A percentile compares a stretch with the other conserved stretches of the same genome.
Evolutionary conservation across 2,888 invertebrate genomes (phyloP).

Genomic region (Branchellion lobata): DNA sequence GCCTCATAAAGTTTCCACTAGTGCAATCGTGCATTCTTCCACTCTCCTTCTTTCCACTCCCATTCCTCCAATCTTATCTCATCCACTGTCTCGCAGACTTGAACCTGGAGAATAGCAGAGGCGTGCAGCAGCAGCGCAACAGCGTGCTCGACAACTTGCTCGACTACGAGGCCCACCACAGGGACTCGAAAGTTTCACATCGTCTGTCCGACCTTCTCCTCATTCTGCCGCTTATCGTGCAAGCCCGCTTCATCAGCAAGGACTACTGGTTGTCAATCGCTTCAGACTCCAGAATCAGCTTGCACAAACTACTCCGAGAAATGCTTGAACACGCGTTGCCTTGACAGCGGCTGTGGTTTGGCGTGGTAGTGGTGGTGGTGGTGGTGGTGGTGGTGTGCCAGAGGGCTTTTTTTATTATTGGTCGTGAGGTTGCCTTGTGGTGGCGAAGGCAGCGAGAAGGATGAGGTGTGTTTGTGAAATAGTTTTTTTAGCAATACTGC

Average conservation of each 20-base stretch:
- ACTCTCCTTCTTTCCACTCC: too few species aligned
- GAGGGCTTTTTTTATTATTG: too few species aligned
- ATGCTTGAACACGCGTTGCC: slow-evolving; percentile 46
- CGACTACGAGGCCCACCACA: slow-evolving; percentile 39
- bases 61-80: too few species aligned
- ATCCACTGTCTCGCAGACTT: slow-evolving; percentile 35
- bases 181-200: slow-evolving; percentile 23
- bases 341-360: too few species aligned
- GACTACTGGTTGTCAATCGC: slow-evolving; percentile 45
- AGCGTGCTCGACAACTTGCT: slow-evolving; percentile 43
- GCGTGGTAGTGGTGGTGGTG: too few species aligned
- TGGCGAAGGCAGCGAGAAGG: too few species aligned
- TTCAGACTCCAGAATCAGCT: slow-evolving; percentile 32
- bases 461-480: too few species aligned
- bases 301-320: slow-evolving; percentile 47
- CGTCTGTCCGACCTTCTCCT: slow-evolving; percentile 47
- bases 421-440: too few species aligned
- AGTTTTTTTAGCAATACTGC: too few species aligned
- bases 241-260: slow-evolving; percentile 41
- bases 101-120: slow-evolving; percentile 25
- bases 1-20: too few species aligned
- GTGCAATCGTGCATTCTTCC: too few species aligned
- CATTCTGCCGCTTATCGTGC: slow-evolving; percentile 45
- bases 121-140: slow-evolving; percentile 44
- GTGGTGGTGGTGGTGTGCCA: too few species aligned